Conservation (phyloP, 2,797 vertebrate genomes). For the Enteromius thamalakanensis region DNA sequence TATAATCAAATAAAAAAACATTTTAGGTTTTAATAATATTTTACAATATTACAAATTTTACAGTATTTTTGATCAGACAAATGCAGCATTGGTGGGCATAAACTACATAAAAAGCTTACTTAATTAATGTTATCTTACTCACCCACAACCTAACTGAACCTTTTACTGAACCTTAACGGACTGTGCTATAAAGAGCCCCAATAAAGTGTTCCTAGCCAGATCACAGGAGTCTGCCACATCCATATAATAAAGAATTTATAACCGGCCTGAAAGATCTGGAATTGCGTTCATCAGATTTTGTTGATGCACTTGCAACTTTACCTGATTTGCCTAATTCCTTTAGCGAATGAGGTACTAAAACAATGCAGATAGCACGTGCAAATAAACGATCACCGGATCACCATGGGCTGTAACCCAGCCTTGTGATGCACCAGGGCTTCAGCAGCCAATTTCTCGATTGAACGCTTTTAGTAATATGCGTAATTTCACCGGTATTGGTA, state of each 20-base stretch:
- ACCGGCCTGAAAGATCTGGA: neutral
- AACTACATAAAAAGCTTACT: neutral
- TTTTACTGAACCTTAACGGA: neutral
- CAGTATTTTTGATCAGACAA: neutral
- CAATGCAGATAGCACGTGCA: neutral
- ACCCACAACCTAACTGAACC: neutral
- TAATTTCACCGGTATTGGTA: neutral
- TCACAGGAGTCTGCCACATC: neutral
- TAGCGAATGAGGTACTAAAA: slow-evolving; percentile 5
- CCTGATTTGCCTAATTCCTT: neutral
- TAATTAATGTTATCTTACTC: neutral
- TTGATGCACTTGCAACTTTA: slow-evolving; percentile 13
- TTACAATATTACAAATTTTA: neutral
- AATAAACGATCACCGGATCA: neutral
- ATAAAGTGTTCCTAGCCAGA: neutral
- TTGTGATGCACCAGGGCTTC: slow-evolving; percentile 10
- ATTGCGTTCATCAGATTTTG: slow-evolving; percentile 9
- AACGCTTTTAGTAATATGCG: slow-evolving; percentile 6
- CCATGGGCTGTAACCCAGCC: slow-evolving; percentile 20
- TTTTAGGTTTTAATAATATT: neutral
- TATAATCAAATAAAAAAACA: too few species aligned
- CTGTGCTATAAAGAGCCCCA: neutral
- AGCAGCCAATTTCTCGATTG: slow-evolving; percentile 13
- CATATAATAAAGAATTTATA: neutral
- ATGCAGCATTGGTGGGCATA: neutral